Evolutionary conservation across 2,797 vertebrate species (phyloP), one percentile per base, ranked within the genome.

Genomic region (Hyperoplus lanceolatus): DNA sequence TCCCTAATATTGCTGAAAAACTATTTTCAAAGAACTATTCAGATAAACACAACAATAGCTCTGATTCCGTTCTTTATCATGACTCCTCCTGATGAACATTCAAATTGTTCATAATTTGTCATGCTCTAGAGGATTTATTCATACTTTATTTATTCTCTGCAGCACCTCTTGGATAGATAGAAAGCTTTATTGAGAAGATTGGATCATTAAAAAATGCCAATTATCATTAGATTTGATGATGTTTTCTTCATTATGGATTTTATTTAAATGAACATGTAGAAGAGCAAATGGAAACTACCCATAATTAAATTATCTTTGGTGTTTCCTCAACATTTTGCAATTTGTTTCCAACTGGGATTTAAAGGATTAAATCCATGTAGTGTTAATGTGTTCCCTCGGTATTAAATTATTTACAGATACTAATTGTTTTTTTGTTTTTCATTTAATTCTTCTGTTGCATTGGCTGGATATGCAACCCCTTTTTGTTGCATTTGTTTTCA

Each of bases 31-130:
- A 68, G 15, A 9, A 13, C 10, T 4, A 21, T 11, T 10, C 21
- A 59, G 42, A 12, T 42, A 59, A 43, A 66, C 8, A 43, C n/a
- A 49, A 48, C 29, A 41, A 21, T 54, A 53, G 12, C 56, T 45
- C 5, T 15, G 50, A 65, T 36, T 61, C 61, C 48, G 51, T 13
- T 46, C 39, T 64, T 69, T 15, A 41, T 64, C n/a, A 83, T 49
- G 4, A 46, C 16, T 18, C 1, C 1, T 4, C 29, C 9, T 29
- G 39, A 14, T n/a, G 29, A 61, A n/a, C 41, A 38, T 61, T 50
- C 15, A 21, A 1, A 50, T 9, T 55, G 11, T 48, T 16, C 2
- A 0, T 8, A 41, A 12, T 21, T 46, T 29, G 29, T 29, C 29
- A 29, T 29, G 29, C 21, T 21, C 21, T 21, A 21, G 21, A 21